A percentile compares a stretch with the other conserved stretches of the same genome.
These are phyloP conservation scores for Eulemur mongoz DNA, from an alignment of 2,797 vertebrate genomes.

Conservation along the genomic window DNA sequence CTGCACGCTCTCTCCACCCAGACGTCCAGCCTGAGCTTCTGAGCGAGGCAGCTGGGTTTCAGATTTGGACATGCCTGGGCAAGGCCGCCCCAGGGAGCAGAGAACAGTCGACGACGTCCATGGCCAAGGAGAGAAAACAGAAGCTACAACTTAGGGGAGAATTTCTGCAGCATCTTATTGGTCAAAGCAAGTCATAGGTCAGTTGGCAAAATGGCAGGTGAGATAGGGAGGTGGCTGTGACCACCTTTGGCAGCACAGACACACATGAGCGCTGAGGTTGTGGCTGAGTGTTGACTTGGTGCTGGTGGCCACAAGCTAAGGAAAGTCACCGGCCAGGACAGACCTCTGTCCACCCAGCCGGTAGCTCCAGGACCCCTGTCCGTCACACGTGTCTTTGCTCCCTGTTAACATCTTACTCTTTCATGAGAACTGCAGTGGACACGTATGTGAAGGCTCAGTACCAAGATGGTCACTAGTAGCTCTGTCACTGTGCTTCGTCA, in stretches of 20 bases:
- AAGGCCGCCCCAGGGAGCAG: too few species aligned
- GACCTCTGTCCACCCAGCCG: accelerated
- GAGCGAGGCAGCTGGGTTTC: neutral
- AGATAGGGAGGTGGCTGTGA: neutral
- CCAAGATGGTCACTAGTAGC: neutral
- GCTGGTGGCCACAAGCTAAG: neutral
- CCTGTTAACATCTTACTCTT: neutral
- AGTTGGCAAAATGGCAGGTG: neutral
- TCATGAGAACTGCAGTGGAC: neutral
- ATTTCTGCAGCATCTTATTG: neutral
- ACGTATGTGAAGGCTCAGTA: neutral
- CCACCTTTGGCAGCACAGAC: neutral
- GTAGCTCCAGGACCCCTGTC: neutral
- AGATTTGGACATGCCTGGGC: too few species aligned
- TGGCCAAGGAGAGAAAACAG: neutral
- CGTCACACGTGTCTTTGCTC: neutral
- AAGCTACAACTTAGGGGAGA: neutral
- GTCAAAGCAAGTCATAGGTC: neutral
- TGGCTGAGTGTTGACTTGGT: neutral
- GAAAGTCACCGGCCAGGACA: neutral
- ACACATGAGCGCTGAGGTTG: neutral
- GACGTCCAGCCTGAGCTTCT: neutral
- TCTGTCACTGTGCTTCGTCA: neutral
- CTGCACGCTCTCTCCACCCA: too few species aligned
- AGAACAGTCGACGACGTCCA: too few species aligned